A percentile compares a stretch with the other conserved stretches of the same genome.
phyloP scores from a whole-genome alignment of 2,888 invertebrate species.

The Xestoiulus laeticollis region DNA sequence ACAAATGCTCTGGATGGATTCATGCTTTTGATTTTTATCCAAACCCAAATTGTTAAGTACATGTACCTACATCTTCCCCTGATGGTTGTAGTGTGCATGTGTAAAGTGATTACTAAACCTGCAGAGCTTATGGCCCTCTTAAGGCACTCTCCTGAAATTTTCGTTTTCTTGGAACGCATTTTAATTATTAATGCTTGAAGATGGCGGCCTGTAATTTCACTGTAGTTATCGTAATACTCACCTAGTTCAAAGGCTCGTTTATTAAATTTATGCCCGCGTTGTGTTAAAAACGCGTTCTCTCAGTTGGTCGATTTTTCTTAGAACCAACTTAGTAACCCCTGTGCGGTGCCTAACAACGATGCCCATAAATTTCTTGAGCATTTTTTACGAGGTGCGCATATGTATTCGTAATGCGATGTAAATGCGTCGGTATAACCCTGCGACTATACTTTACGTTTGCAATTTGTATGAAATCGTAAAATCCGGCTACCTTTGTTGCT shows the following conservation, averaged over 20 bases:
- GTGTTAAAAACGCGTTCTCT: background rate
- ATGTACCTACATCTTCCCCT: too few relatives aligned
- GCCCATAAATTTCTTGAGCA: slow-evolving; percentile 4
- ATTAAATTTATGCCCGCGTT: background rate
- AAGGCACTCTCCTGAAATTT: background rate
- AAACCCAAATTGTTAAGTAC: too few relatives aligned
- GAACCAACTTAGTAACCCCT: background rate
- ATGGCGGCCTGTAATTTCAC: background rate
- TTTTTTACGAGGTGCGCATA: background rate
- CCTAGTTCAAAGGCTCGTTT: background rate
- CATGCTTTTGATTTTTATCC: too few relatives aligned
- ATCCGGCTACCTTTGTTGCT: slow-evolving; percentile 3
- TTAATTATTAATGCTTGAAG: slow-evolving; percentile 1
- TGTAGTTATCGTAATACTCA: background rate
- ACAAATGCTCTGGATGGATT: too few relatives aligned
- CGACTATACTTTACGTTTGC: slow-evolving; percentile 27
- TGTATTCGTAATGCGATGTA: slow-evolving; percentile 23
- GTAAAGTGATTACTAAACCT: too few relatives aligned
- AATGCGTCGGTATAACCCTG: slow-evolving; percentile 24
- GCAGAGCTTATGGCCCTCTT: too few relatives aligned
- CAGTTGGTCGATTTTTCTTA: slow-evolving; percentile 17
- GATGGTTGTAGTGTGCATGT: too few relatives aligned
- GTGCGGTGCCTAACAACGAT: background rate
- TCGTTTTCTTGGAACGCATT: background rate
- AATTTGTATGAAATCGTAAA: slow-evolving; percentile 29